phyloP scores from a whole-genome alignment of 1,140 invertebrate genomes.

The Drosophila nigromelanica region DNA sequence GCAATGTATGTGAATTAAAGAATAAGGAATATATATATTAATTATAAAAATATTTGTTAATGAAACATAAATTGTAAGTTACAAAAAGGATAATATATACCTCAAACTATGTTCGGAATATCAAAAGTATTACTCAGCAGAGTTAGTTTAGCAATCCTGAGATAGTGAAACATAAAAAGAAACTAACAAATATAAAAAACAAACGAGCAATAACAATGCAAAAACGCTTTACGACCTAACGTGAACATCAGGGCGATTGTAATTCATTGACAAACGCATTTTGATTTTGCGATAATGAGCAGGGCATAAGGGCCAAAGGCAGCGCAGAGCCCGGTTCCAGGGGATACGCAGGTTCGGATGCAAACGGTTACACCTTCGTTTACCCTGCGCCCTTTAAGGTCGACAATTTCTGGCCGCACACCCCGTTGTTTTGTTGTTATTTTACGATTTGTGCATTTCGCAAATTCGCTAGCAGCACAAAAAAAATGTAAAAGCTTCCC shows the following conservation, averaged over 20 bases:
- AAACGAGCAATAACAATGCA: conserved; percentile 36
- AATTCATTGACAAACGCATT: conserved; percentile 79
- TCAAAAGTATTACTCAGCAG: not conserved
- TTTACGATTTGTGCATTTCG: conserved; percentile 72
- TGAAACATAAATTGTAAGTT: too few species aligned
- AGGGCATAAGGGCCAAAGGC: conserved; percentile 2
- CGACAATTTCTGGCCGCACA: conserved; percentile 35
- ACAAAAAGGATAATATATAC: too few species aligned
- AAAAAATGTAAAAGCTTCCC: conserved; percentile 32
- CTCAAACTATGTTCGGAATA: too few species aligned
- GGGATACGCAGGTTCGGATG: conserved; percentile 26
- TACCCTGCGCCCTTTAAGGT: conserved; percentile 38
- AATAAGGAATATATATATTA: not conserved
- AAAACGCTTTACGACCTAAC: conserved; percentile 42
- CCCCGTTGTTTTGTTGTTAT: conserved; percentile 42
- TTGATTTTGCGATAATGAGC: conserved; percentile 76
- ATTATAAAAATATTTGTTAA: not conserved
- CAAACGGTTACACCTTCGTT: conserved; percentile 46
- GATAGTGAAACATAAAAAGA: conserved; percentile 30
- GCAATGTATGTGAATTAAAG: too few species aligned
- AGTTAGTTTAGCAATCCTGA: not conserved
- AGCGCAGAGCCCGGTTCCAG: not conserved
- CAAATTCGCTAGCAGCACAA: conserved; percentile 56
- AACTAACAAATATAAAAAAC: conserved; percentile 16
- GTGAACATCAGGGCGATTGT: conserved; percentile 53